Evolutionary conservation across 2,888 invertebrate species (phyloP), one percentile per base, ranked within the genome.

Genomic region (Callinectes sapidus): DNA sequence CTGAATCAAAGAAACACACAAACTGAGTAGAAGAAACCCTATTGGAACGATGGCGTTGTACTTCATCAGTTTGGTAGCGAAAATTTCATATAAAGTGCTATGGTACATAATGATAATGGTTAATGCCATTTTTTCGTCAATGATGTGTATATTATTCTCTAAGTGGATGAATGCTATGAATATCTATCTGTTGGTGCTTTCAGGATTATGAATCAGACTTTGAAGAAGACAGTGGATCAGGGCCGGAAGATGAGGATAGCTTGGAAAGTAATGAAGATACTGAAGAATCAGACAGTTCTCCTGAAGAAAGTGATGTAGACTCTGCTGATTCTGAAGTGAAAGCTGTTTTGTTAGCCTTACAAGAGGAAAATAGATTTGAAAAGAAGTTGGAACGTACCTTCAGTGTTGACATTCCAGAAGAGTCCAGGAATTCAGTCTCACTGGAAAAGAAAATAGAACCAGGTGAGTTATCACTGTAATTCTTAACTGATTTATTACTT

Each of bases 121-220:
- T n/a, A n/a, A n/a, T n/a, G n/a, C n/a, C n/a, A n/a, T n/a, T n/a
- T n/a, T n/a, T n/a, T n/a, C n/a, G 10, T n/a, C 28, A 71, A 18
- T n/a, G 71, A 10, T n/a, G 61, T 61, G 16, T 71, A 5, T 71
- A 8, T 71, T 71, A 28, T 71, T n/a, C 2, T 71, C 0, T 28
- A 71, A n/a, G 71, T n/a, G n/a, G 10, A n/a, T n/a, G 28, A 28
- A 23, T 71, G 23, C 16, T 28, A 23, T 71, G 28, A 23, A 71
- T 18, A 71, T 71, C 71, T 18, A 71, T 71, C 71, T 71, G 71
- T 2, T 61, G 61, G 16, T 89, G 92, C 91, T 95, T 95, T 61
- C 87, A 96, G 96, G 96, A 96, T 95, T 96, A 96, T 94, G 96
- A 96, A 95, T 96, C 96, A 0, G 96, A 96, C 95, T 96, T 96